Percentiles rank a stretch among this genome's conserved stretches.
phyloP scores from a whole-genome alignment of 2,113 vertebrate genomes.

The Aegithalos caudatus region DNA sequence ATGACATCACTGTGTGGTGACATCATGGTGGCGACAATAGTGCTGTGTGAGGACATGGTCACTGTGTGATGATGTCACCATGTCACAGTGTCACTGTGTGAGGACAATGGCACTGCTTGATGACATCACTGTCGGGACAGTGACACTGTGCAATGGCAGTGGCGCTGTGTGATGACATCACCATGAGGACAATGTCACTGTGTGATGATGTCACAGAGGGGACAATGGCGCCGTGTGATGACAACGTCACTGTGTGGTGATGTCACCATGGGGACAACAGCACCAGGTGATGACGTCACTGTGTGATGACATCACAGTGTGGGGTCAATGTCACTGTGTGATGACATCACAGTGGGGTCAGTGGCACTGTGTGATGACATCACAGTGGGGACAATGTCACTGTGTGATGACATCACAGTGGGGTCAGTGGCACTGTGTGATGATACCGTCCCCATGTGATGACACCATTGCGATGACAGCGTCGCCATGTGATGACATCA shows the following conservation, averaged over 20 bases:
- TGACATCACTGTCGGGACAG: background rate
- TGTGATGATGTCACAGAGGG: background rate
- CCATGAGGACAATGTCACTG: rapidly evolving
- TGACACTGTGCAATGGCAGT: background rate
- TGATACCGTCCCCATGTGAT: rapidly evolving
- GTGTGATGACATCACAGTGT: no score
- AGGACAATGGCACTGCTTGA: background rate
- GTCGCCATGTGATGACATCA: background rate
- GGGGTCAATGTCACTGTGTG: no score
- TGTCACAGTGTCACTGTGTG: background rate
- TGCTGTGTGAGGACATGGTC: no score
- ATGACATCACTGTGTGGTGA: background rate
- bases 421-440: background rate
- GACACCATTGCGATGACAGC: rapidly evolving
- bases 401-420: background rate
- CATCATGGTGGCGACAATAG: no score
- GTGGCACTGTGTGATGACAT: no score
- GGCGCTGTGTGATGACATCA: background rate
- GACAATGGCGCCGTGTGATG: no score
- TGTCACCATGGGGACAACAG: rapidly evolving
- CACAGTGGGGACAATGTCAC: background rate
- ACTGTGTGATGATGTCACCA: rapidly evolving
- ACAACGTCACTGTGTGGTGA: background rate
- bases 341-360: no score
- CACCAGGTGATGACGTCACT: no score